These are phyloP conservation scores for Oceanites oceanicus DNA, from an alignment of 2,113 vertebrate genomes.

Conservation along the genomic window DNA sequence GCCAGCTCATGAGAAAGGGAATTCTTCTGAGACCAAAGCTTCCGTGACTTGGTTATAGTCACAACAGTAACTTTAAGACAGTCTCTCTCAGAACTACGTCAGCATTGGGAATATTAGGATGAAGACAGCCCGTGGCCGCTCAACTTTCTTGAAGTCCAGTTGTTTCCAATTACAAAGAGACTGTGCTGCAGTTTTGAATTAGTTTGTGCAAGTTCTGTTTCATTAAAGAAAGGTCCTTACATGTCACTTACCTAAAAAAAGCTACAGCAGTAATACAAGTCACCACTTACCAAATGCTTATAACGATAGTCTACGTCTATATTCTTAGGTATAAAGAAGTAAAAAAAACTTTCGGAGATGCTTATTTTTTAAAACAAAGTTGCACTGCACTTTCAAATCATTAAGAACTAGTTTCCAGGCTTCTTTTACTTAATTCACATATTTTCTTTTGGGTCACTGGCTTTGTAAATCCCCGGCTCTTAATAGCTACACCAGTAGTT, in stretches of 20 bases:
- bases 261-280: neutral
- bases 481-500: neutral
- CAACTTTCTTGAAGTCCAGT: fast-evolving
- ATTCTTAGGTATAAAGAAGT: neutral
- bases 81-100: neutral
- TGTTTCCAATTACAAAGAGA: neutral
- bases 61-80: neutral
- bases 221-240: neutral
- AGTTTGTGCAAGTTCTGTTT: neutral
- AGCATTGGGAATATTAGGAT: neutral
- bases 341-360: neutral
- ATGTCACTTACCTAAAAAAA: neutral
- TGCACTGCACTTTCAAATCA: neutral
- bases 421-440: neutral
- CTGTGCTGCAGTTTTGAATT: neutral
- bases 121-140: neutral
- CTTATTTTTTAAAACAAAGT: neutral
- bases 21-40: neutral
- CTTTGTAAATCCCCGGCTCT: neutral
- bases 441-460: neutral
- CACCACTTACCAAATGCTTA: neutral
- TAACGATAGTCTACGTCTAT: neutral
- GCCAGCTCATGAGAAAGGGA: neutral
- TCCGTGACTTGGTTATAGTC: neutral
- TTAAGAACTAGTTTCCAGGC: neutral